Conservation (phyloP, 2,888 invertebrate genomes). For the Trachelus troglodyta region DNA sequence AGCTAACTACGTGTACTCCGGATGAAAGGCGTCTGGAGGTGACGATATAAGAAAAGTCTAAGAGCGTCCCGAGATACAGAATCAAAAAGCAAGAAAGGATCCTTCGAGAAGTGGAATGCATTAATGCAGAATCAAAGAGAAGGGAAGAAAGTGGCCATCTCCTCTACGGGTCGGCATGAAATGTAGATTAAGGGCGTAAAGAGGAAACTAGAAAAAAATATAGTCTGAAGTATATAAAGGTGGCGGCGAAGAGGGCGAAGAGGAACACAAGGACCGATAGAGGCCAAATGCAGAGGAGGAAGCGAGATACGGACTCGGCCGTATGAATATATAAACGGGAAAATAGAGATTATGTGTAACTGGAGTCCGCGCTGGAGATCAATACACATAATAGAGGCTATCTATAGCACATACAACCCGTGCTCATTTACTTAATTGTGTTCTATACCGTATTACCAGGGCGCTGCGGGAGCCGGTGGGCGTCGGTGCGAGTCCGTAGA, state of each 20-base stretch:
- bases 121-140: too few species aligned
- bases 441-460: conserved; percentile 58
- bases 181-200: too few species aligned
- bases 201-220: too few species aligned
- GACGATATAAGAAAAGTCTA: too few species aligned
- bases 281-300: conserved; percentile 5
- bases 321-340: conserved; percentile 61
- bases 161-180: too few species aligned
- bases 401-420: conserved; percentile 64
- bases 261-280: conserved; percentile 25
- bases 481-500: conserved; percentile 32
- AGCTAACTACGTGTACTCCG: too few species aligned
- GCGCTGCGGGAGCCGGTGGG: conserved; percentile 36
- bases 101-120: too few species aligned
- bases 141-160: too few species aligned
- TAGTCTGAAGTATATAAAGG: conserved; percentile 1
- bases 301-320: conserved; percentile 17
- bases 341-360: conserved; percentile 64
- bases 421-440: conserved; percentile 67
- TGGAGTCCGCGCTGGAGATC: conserved; percentile 63
- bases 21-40: too few species aligned
- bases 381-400: conserved; percentile 66
- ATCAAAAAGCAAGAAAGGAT: too few species aligned
- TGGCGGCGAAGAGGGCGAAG: conserved; percentile 8
- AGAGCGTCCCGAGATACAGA: too few species aligned